Percentiles rank a stretch among this genome's conserved stretches.
phyloP scores from a whole-genome alignment of 1,140 invertebrate species.

The Chlorops oryzae region DNA sequence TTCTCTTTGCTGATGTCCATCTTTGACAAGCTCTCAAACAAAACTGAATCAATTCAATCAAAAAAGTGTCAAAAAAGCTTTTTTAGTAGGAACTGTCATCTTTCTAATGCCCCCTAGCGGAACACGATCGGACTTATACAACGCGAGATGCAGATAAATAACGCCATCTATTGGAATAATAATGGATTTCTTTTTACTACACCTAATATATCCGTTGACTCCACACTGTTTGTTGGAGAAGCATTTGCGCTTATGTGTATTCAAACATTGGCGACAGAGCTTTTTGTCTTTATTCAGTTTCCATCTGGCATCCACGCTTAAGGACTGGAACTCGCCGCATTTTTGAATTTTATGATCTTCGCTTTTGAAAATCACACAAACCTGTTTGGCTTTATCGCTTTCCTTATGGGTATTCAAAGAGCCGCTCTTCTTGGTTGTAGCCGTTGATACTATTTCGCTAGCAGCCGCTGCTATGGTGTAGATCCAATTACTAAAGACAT shows the following conservation, averaged over 20 bases:
- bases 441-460: background rate
- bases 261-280: conserved; percentile 7
- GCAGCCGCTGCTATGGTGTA: too few species aligned
- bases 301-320: background rate
- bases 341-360: background rate
- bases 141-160: too few species aligned
- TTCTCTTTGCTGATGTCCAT: too few species aligned
- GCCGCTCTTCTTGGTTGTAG: background rate
- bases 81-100: too few species aligned
- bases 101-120: too few species aligned
- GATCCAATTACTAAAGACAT: too few species aligned
- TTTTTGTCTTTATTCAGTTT: background rate
- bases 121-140: background rate
- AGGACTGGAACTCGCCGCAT: too few species aligned
- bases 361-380: too few species aligned
- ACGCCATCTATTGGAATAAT: background rate
- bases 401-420: conserved; percentile 3
- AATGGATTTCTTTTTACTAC: conserved; percentile 2
- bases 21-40: too few species aligned
- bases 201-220: conserved; percentile 1
- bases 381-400: background rate
- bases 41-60: too few species aligned
- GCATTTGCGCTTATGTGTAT: conserved; percentile 1
- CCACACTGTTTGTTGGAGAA: conserved; percentile 4
- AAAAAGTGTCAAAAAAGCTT: too few species aligned